phyloP scores from a whole-genome alignment of 1,140 invertebrate genomes.

The Drosophila sturtevanti region DNA sequence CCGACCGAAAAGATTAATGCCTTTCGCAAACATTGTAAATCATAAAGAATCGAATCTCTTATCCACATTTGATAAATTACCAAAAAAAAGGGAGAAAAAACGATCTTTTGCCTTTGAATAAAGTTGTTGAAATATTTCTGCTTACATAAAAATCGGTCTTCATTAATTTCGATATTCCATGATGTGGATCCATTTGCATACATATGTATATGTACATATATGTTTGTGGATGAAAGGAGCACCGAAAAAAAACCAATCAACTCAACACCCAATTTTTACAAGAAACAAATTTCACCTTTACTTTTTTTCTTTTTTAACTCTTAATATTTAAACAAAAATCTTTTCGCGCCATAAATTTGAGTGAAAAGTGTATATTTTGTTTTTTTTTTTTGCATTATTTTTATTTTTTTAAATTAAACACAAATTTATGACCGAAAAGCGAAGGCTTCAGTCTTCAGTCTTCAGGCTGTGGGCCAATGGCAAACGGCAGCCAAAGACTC shows the following conservation, averaged over 20 bases:
- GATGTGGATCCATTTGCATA: conserved; percentile 59
- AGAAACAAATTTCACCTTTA: conserved; percentile 60
- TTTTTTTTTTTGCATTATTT: background rate
- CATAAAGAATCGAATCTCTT: conserved; percentile 14
- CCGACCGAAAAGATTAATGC: conserved; percentile 34
- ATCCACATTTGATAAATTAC: conserved; percentile 45
- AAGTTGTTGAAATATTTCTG: conserved; percentile 68
- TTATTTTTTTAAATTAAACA: conserved; percentile 72
- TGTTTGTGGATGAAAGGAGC: conserved; percentile 26
- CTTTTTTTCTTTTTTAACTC: conserved; percentile 14
- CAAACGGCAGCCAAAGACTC: conserved; percentile 39
- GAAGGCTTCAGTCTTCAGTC: conserved; percentile 51
- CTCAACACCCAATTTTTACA: conserved; percentile 71
- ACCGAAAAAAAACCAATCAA: conserved; percentile 59
- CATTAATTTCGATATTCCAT: conserved; percentile 67
- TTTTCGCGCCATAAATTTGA: conserved; percentile 72
- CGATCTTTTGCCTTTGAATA: conserved; percentile 38
- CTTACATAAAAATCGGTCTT: conserved; percentile 69
- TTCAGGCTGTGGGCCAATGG: conserved; percentile 71
- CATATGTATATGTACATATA: too few relatives aligned
- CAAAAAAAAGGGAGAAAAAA: conserved; percentile 7
- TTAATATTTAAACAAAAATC: conserved; percentile 64
- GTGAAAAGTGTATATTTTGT: conserved; percentile 65
- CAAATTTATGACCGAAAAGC: conserved; percentile 70
- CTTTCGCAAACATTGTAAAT: conserved; percentile 65